Percentiles rank a stretch among this genome's conserved stretches.
These are phyloP conservation scores for Cheilosia pagana DNA, from an alignment of 2,888 invertebrate species.

Conservation along the genomic window DNA sequence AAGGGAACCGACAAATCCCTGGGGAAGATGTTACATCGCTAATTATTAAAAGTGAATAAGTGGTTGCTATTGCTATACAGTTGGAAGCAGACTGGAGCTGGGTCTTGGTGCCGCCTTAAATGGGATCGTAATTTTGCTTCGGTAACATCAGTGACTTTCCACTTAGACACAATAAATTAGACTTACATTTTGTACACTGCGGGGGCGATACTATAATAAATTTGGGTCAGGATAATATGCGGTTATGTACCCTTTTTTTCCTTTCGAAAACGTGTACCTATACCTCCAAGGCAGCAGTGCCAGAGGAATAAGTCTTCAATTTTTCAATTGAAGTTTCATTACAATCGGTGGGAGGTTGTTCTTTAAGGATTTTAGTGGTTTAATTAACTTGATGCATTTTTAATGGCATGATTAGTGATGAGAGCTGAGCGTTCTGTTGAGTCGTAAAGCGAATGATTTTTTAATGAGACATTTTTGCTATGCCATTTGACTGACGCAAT, in stretches of 20 bases:
- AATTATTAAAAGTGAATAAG: constrained; percentile 68
- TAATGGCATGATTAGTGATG: background rate
- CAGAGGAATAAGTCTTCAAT: constrained; percentile 35
- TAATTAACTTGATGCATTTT: constrained; percentile 21
- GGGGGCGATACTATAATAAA: constrained; percentile 50
- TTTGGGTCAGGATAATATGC: constrained; percentile 54
- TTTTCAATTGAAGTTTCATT: constrained; percentile 58
- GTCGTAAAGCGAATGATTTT: background rate
- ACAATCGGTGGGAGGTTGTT: background rate
- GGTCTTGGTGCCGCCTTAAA: constrained; percentile 39
- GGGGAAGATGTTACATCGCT: constrained; percentile 56
- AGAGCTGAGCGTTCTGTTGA: background rate
- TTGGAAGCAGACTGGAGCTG: background rate
- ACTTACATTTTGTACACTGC: constrained; percentile 31
- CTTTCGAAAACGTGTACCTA: background rate
- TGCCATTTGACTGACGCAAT: background rate
- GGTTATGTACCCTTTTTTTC: constrained; percentile 30
- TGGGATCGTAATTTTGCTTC: constrained; percentile 61
- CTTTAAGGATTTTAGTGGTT: background rate
- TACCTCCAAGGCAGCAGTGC: constrained; percentile 26
- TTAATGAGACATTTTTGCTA: constrained; percentile 5
- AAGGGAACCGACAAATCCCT: constrained; percentile 19
- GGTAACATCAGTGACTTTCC: constrained; percentile 62
- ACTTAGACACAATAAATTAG: constrained; percentile 61
- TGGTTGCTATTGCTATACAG: constrained; percentile 50